A percentile compares a stretch with the other conserved stretches of the same genome.
phyloP scores from a whole-genome alignment of 2,797 vertebrate species.

The Melanotaenia parkinsoni region DNA sequence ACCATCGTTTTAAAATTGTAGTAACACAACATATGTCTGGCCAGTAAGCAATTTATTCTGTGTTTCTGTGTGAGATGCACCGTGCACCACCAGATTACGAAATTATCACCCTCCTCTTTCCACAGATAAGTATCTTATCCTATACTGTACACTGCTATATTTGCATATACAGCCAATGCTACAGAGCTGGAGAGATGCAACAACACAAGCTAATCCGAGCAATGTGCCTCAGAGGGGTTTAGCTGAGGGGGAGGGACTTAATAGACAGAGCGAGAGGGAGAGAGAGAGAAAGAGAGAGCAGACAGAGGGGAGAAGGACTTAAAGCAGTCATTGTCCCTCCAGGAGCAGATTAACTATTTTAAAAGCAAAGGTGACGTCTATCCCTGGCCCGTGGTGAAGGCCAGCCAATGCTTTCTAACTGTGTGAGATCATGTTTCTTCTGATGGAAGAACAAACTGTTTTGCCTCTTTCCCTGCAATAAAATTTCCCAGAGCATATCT shows the following conservation, averaged over 20 bases:
- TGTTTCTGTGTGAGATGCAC: not conserved
- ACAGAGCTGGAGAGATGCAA: conserved; percentile 58
- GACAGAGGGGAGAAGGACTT: conserved; percentile 55
- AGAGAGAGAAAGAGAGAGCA: no score
- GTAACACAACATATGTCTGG: not conserved
- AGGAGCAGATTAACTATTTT: conserved; percentile 81
- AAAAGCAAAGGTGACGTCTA: conserved; percentile 80
- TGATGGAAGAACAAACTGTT: conserved; percentile 16
- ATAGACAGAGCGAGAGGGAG: conserved; percentile 19
- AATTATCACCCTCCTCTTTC: conserved; percentile 2
- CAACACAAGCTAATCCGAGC: conserved; percentile 73
- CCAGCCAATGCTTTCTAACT: conserved; percentile 37
- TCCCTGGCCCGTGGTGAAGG: conserved; percentile 37
- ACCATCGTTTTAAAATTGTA: not conserved
- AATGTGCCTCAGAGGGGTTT: conserved; percentile 70
- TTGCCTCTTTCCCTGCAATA: conserved; percentile 23
- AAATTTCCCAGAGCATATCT: conserved; percentile 23
- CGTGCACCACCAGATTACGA: conserved; percentile 17
- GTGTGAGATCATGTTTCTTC: conserved; percentile 42
- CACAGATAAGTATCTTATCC: conserved; percentile 36
- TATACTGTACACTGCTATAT: conserved; percentile 34
- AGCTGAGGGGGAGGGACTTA: conserved; percentile 73
- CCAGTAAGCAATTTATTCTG: conserved; percentile 1
- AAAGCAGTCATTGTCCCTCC: conserved; percentile 74
- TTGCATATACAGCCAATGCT: conserved; percentile 50